Evolutionary conservation across 1,140 invertebrate species (phyloP), one percentile per base, ranked within the genome.

Genomic region (Trichonephila inaurata): DNA sequence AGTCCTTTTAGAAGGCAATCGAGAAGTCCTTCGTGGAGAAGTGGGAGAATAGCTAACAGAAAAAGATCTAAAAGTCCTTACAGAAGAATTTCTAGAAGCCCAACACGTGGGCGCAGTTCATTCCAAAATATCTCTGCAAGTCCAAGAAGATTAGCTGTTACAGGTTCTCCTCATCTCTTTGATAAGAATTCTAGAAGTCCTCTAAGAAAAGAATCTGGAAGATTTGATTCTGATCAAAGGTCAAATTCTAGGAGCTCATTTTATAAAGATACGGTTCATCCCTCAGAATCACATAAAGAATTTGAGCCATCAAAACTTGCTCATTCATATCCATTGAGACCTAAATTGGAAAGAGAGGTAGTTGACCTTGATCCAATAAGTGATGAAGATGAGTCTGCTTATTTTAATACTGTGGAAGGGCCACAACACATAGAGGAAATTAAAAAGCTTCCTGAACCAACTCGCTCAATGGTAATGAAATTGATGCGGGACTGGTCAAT

Each of bases 321-420:
- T 33, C n/a, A 16, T 33, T 24, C 51, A 4, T 18, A 66, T n/a
- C 28, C n/a, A 72, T 12, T 58, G 10, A 44, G 33, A n/a, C n/a
- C 7, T 44, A 61, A 81, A 81, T 81, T 66, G n/a, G n/a, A 24
- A 62, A 19, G 61, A 69, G 18, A 6, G 16, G 58, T 12, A 24
- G 87, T 21, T 51, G 77, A 89, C 85, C 44, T 89, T 61, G 93
- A 94, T 85, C 61, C 85, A 16, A 64, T 93, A 62, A 93, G 92
- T 89, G 86, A 93, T 82, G 92, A 93, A 89, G 92, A 92, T 40
- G 91, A 93, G 64, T 64, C 92, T 62, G 21, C 19, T 12, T 88
- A 88, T 89, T 93, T 93, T 64, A 87, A 86, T 51, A 92, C 44
- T 24, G 7, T 40, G 5, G 72, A 93, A 51, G 72, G 72, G 16